Conservation (phyloP, 2,113 vertebrate species). For the Mus pahari region DNA sequence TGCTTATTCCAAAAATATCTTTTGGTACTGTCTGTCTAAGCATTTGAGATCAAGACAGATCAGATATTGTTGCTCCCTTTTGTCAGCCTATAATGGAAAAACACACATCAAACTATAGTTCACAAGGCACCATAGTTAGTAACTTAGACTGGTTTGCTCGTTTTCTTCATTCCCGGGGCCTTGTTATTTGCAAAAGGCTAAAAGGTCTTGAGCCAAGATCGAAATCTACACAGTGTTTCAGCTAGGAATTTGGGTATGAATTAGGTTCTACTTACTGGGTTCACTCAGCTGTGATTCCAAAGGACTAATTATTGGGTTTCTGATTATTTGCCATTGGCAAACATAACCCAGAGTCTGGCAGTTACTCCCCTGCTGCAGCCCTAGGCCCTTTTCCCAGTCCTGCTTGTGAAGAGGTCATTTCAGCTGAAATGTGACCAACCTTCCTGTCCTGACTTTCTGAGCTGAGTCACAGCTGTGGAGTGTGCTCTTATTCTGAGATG, state of each 20-base stretch:
- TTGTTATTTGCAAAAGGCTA: constrained; percentile 17
- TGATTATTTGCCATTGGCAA: background rate
- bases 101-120: background rate
- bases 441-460: background rate
- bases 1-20: background rate
- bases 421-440: background rate
- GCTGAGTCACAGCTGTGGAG: background rate
- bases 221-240: background rate
- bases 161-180: background rate
- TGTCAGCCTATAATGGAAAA: background rate
- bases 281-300: background rate
- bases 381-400: background rate
- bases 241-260: background rate
- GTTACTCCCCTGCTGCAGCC: background rate
- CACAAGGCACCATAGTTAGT: background rate
- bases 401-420: background rate
- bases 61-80: background rate
- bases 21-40: background rate
- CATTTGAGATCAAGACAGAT: constrained; percentile 20
- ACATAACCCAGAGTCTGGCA: background rate
- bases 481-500: background rate
- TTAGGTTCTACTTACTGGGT: background rate
- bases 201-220: background rate
- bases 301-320: background rate
- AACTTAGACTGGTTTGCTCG: background rate